Base-by-base conservation (phyloP, 1,140 invertebrate species). In the Pinna nobilis region DNA sequence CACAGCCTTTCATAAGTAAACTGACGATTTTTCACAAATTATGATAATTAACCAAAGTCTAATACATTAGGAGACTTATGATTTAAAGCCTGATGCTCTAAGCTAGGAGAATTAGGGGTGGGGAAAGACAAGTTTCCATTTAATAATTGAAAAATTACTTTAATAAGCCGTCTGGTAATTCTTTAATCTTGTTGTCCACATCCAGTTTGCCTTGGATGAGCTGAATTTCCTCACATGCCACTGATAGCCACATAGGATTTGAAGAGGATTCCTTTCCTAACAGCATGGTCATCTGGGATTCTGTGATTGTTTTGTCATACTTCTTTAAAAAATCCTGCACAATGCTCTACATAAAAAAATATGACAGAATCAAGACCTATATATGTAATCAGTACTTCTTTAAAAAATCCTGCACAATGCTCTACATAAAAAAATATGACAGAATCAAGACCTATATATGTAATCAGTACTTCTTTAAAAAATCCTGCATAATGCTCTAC, bases 201-300 rank as follows among this genome's bases (percentile, higher is more conserved):
- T 76, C 69, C 2, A 70, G 60, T 41, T 23, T 77, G 18, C 82
- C 75, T 6, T 81, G 80, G 37, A 84, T 72, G 28, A 76, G 78
- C 63, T 84, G 76, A 7, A 90, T 41, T 64, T 88, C 85, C 71
- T 90, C 85, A 81, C 89, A 90, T 9, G 84, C 86, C n/a, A 89
- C 70, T 20, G 80, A 80, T 39, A 90, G 76, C 86, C 88, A 90
- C 3, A 89, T 74, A 1, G 88, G 88, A 66, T 87, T 88, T 28
- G 83, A 79, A 13, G 88, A 87, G 0, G 81, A 83, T 11, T 81
- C 70, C 49, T 86, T 86, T 11, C 66, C 64, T 60, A 88, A 35
- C 53, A 88, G 66, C 18, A 57, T 55, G 5, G 67, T 73, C 68
- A 86, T 59, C 75, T 87, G 86, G 28, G 51, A 50, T 18, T 53